Conservation (phyloP, 2,888 invertebrate species). For the Orthosia gracilis region DNA sequence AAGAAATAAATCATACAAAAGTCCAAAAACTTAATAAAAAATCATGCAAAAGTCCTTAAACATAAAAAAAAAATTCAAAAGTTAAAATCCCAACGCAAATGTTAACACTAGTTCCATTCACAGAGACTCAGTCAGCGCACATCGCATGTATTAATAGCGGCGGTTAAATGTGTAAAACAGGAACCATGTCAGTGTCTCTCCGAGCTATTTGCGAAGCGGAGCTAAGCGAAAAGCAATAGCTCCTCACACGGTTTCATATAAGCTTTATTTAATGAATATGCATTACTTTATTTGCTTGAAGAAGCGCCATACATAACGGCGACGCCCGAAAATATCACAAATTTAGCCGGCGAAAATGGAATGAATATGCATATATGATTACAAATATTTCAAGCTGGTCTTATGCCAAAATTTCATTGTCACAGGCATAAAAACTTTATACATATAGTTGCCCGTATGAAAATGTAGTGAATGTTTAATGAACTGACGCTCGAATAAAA, state of each 20-base stretch:
- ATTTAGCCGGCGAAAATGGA: constrained; percentile 71
- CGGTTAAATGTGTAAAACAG: constrained; percentile 52
- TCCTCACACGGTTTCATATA: constrained; percentile 74
- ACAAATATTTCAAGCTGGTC: constrained; percentile 66
- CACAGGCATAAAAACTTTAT: constrained; percentile 59
- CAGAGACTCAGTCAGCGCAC: constrained; percentile 1
- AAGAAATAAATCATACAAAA: neutral
- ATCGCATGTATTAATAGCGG: constrained; percentile 16
- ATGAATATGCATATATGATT: constrained; percentile 75
- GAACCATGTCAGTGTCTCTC: constrained; percentile 65
- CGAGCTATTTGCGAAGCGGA: constrained; percentile 70
- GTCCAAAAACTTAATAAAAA: neutral
- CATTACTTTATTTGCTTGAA: constrained; percentile 85
- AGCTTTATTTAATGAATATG: constrained; percentile 84
- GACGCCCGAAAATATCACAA: constrained; percentile 74
- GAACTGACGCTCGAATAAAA: constrained; percentile 45
- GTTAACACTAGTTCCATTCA: constrained; percentile 19
- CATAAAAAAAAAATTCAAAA: neutral
- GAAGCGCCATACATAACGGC: constrained; percentile 84
- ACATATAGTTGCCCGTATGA: constrained; percentile 51
- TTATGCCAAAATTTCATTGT: constrained; percentile 68
- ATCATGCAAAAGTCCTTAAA: neutral
- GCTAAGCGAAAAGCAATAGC: constrained; percentile 76
- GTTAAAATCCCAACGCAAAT: neutral
- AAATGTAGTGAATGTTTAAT: constrained; percentile 62